Percentiles rank a stretch among this genome's conserved stretches.
These are phyloP conservation scores for Drosophila pseudoobscura DNA, from an alignment of 1,140 invertebrate species.

Conservation along the genomic window DNA sequence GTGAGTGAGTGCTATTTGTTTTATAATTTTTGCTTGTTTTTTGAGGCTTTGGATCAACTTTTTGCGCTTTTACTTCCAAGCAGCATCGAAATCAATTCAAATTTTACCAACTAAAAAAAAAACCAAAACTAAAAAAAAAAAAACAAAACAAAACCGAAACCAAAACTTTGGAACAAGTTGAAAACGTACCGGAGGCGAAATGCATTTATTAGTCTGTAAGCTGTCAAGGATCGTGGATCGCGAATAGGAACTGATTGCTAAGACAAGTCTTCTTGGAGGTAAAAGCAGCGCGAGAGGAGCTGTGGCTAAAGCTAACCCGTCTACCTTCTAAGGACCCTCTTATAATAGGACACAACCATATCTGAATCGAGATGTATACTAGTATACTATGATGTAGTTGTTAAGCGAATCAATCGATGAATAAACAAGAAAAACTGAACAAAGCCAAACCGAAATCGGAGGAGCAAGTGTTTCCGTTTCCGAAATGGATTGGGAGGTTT, in stretches of 20 bases:
- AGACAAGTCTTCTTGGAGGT: slow-evolving; percentile 63
- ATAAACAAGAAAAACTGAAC: slow-evolving; percentile 2
- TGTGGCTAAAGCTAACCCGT: slow-evolving; percentile 62
- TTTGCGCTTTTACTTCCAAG: slow-evolving; percentile 73
- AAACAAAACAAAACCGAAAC: slow-evolving; percentile 18
- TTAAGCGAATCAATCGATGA: slow-evolving; percentile 5
- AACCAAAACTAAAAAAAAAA: neutral
- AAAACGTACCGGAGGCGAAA: slow-evolving; percentile 80
- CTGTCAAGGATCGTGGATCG: slow-evolving; percentile 36
- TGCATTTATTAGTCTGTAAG: slow-evolving; percentile 81
- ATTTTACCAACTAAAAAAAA: slow-evolving; percentile 24
- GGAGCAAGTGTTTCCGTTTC: too few relatives aligned
- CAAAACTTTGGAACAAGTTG: slow-evolving; percentile 36
- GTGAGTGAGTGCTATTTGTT: slow-evolving; percentile 3
- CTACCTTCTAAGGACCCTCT: slow-evolving; percentile 9
- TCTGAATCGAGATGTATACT: slow-evolving; percentile 45
- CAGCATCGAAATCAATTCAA: slow-evolving; percentile 42
- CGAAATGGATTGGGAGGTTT: too few relatives aligned
- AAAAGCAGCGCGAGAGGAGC: slow-evolving; percentile 63
- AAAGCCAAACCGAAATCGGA: too few relatives aligned
- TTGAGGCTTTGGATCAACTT: slow-evolving; percentile 42
- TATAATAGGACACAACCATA: slow-evolving; percentile 30
- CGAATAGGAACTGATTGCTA: slow-evolving; percentile 21
- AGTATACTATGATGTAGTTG: neutral
- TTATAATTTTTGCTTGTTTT: neutral